Base-by-base conservation (phyloP, 2,113 vertebrate species). In the Zosterops borbonicus region DNA sequence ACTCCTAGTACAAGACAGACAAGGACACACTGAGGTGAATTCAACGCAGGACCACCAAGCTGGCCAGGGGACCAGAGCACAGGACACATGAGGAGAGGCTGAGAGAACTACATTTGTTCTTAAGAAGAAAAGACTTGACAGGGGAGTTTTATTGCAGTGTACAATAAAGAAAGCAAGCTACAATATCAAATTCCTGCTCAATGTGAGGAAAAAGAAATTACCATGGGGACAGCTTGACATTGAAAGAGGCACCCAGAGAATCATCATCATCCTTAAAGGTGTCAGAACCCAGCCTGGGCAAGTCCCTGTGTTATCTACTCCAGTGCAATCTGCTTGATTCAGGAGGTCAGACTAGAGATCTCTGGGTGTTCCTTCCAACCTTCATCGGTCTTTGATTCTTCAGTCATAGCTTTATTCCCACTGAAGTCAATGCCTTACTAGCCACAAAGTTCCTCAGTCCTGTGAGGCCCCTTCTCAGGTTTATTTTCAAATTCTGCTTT, bases 61-160 rank as follows among this genome's bases (percentile, higher is more conserved):
- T 29, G 35, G 22, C 52, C 24, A 84, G 42, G 20, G 24, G 14
- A 53, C 44, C 3, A 3, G 23, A 69, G 24, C 50, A 55, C 42
- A 58, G 41, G 55, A 78, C 31, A n/a, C 9, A 27, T 3, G 13
- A 84, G 25, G 3, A 80, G 10, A 80, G 16, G 27, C 14, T 79
- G 25, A 85, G 31, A 58, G 19, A 81, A 62, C 6, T 20, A 37
- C 14, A 28, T 15, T 68, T 42, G 23, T 14, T 62, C 24, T 75
- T 31, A 46, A 28, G 33, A 78, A 92, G 4, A 59, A 33, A 77
- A 47, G 18, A 44, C 29, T 35, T 44, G 28, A 16, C 11, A 24
- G 11, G 9, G 8, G 7, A 52, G 35, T 58, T 4, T 25, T 69
- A 53, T 0, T 65, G 73, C 0, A 1, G 17, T 5, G 7, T 42